Evolutionary conservation across 2,888 invertebrate genomes (phyloP).

Genomic region (Deilephila porcellus): DNA sequence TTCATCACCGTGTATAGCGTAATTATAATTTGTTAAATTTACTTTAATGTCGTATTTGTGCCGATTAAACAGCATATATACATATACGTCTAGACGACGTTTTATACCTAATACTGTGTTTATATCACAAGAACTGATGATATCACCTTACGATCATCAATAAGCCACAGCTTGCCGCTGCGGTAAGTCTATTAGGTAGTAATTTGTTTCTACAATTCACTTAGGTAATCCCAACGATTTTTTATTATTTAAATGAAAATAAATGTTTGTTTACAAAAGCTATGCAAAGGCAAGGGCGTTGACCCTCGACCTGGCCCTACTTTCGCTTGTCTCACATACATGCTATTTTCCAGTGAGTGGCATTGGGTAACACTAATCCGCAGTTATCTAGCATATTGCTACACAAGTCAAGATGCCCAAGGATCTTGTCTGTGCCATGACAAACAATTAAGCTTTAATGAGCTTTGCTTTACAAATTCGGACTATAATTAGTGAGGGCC

Average conservation of each 20-base stretch:
- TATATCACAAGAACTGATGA: neutral
- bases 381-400: neutral
- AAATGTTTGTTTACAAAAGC: slow-evolving; percentile 8
- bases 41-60: neutral
- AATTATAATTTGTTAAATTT: neutral
- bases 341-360: slow-evolving; percentile 26
- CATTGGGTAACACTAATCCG: slow-evolving; percentile 6
- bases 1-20: too few species aligned
- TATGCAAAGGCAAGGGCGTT: slow-evolving; percentile 31
- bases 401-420: neutral
- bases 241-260: slow-evolving; percentile 10
- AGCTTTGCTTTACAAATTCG: neutral
- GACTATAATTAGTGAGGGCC: neutral
- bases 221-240: neutral
- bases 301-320: slow-evolving; percentile 36
- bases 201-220: slow-evolving; percentile 17
- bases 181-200: slow-evolving; percentile 12
- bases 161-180: neutral
- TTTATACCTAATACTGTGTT: neutral
- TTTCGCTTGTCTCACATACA: slow-evolving; percentile 37
- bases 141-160: slow-evolving; percentile 7
- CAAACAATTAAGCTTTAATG: neutral
- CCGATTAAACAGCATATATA: slow-evolving; percentile 3
- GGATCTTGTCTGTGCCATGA: neutral
- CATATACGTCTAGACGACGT: neutral